Evolutionary conservation across 2,113 vertebrate species (phyloP), one percentile per base, ranked within the genome.

Genomic region (Heliornis fulica): DNA sequence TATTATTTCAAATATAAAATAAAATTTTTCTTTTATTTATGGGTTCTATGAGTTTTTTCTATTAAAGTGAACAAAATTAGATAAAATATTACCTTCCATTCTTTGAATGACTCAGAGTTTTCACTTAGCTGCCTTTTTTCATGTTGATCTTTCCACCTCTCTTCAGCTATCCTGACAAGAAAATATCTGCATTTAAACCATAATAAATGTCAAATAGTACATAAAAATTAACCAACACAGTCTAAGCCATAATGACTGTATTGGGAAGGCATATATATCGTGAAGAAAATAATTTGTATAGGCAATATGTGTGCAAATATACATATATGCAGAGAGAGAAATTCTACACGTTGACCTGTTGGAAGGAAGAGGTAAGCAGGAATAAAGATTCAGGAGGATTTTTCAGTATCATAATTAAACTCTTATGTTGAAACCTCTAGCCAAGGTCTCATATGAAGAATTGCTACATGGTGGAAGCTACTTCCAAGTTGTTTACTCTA

Each of bases 1-100:
- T 83, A 31, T 80, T 61, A 69, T 71, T 96, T 93, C 21, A 81
- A 88, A 83, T 88, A 86, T 2, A 14, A 75, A 97, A 97, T 97
- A 97, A 96, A 97, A 65, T 3, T 50, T 61, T 83, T 76, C 2
- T 85, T 94, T 89, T 68, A 60, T 80, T 87, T 54, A 69, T 45
- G 43, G 46, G 61, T 93, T 94, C 70, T 77, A 51, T 1, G 93
- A 83, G 53, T 22, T 68, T 80, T 85, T 86, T 31, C 31, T 83
- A 23, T 43, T 87, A 13, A 70, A 50, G 51, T 43, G 26, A 18
- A 0, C 10, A 59, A 22, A 57, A 40, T 28, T 34, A 5, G 9
- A 56, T 48, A 76, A 94, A 77, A 25, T 23, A 32, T 8, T 1
- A 46, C 50, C 38, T 83, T 20, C 41, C 14, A 46, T 72, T 79